These are phyloP conservation scores for Mastomys natalensis DNA, from an alignment of 2,113 vertebrate genomes.

Conservation along the genomic window DNA sequence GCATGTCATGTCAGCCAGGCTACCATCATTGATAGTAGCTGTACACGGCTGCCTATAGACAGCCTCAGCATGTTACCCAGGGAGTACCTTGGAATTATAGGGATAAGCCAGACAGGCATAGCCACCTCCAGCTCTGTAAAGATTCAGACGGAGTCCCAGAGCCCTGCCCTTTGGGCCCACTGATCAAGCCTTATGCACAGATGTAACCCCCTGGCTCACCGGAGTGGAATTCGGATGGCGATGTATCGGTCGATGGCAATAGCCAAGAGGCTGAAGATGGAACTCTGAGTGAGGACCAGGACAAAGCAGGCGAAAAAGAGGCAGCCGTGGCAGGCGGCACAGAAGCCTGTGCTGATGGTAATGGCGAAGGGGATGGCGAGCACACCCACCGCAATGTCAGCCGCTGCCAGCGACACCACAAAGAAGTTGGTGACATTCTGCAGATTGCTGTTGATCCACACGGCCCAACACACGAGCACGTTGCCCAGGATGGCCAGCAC, in stretches of 20 bases:
- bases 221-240: conserved; percentile 95
- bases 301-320: conserved; percentile 98
- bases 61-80: fast-evolving
- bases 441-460: conserved; percentile 95
- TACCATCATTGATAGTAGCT: not conserved
- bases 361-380: conserved; percentile 97
- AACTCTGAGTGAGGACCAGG: conserved; percentile 97
- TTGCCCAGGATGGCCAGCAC: conserved; percentile 95
- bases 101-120: fast-evolving
- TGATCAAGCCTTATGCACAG: not conserved
- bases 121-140: not conserved
- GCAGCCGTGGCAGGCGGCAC: conserved; percentile 96
- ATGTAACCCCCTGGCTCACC: conserved; percentile 85
- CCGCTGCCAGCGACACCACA: conserved; percentile 95
- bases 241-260: conserved; percentile 98
- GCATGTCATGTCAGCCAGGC: not conserved
- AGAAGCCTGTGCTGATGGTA: conserved; percentile 96
- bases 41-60: not conserved
- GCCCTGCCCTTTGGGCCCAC: not conserved
- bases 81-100: not conserved
- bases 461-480: conserved; percentile 98
- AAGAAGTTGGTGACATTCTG: conserved; percentile 99
- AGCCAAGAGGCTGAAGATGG: conserved; percentile 98
- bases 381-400: conserved; percentile 96
- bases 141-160: not conserved